Evolutionary conservation across 1,140 invertebrate species (phyloP).

Genomic region (Amphibalanus amphitrite): DNA sequence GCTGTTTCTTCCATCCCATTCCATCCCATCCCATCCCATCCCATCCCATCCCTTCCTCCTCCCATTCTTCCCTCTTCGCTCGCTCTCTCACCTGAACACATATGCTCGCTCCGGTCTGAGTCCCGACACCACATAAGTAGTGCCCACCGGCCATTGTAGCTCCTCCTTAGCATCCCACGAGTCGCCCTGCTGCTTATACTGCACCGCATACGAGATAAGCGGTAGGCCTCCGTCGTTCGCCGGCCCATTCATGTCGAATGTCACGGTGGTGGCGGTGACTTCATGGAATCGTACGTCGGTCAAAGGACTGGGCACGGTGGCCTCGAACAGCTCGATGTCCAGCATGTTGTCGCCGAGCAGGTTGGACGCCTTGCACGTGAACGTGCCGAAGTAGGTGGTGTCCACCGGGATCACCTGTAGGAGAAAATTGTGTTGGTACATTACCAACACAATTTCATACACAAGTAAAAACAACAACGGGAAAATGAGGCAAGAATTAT

Average conservation of each 20-base stretch:
- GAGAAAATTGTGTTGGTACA: too few species aligned
- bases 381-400: constrained; percentile 46
- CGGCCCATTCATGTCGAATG: constrained; percentile 54
- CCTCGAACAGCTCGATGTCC: too few species aligned
- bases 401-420: constrained; percentile 40
- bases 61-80: too few species aligned
- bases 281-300: too few species aligned
- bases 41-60: too few species aligned
- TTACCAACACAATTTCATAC: too few species aligned
- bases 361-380: constrained; percentile 67
- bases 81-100: constrained; percentile 21
- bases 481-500: too few species aligned
- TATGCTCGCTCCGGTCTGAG: constrained; percentile 6
- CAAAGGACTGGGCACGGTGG: too few species aligned
- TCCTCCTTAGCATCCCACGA: constrained; percentile 47
- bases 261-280: constrained; percentile 53
- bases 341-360: constrained; percentile 35
- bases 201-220: constrained; percentile 45
- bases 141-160: constrained; percentile 53
- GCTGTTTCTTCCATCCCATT: too few species aligned
- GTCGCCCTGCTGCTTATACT: constrained; percentile 45
- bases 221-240: constrained; percentile 51
- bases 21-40: too few species aligned
- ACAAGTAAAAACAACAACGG: too few species aligned
- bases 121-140: constrained; percentile 17